Evolutionary conservation across 1,140 invertebrate genomes (phyloP), one percentile per base, ranked within the genome.

Genomic region (Potamilus streckersoni): DNA sequence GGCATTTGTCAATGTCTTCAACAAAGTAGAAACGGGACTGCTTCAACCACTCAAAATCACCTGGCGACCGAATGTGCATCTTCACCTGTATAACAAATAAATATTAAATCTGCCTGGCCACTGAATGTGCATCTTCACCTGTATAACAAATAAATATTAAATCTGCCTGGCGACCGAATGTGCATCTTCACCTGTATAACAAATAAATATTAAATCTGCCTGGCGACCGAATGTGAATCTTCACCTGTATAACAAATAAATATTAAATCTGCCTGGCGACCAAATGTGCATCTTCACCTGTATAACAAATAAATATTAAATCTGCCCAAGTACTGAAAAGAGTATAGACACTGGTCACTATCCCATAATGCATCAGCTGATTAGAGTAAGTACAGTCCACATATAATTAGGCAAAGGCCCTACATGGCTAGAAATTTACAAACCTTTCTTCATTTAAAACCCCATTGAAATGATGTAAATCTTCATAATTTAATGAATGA

Each of bases 21-120:
- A 97, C 96, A 89, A 98, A 99, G 89, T 99, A 99, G 88, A 98
- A 98, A 64, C 97, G 92, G 84, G 96, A 97, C 86, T 99, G 97
- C 85, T 98, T 98, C 62, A 98, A 87, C 97, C 97, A 99, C 87
- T 98, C 97, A 88, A 99, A 99, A 89, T 99, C 97, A 79, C 93
- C 95, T 0, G 95, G 71, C 14, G 88, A 87, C 71, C 86, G 83
- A 62, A 90, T 84, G 69, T 90, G 87, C 80, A 89, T 82, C 65
- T 80, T 84, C 20, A 89, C 85, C 88, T 89, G 71, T 14, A 68
- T 16, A 49, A 69, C 61, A 62, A 61, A 0, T 38, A n/a, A n/a
- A n/a, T n/a, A n/a, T n/a, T n/a, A n/a, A n/a, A n/a, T n/a, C n/a
- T n/a, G 79, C 93, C 95, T 0, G 95, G 71, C 14, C 87, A 87